These are phyloP conservation scores for Melopsittacus undulatus DNA, from an alignment of 2,797 vertebrate genomes.

Conservation along the genomic window DNA sequence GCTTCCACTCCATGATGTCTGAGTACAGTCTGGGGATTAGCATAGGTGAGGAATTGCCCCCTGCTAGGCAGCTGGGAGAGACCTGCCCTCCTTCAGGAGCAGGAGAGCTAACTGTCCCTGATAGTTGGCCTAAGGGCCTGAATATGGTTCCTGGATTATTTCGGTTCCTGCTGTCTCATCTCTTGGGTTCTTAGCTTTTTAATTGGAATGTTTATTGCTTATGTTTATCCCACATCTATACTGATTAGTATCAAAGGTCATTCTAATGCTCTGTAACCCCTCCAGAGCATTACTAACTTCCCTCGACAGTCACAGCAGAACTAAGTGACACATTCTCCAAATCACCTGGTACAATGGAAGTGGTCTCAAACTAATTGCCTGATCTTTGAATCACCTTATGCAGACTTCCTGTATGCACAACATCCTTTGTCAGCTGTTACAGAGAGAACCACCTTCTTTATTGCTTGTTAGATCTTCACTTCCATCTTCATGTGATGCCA, in stretches of 20 bases:
- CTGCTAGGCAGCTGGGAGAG: fast-evolving
- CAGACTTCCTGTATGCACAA: background rate
- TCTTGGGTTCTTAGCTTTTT: background rate
- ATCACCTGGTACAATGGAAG: background rate
- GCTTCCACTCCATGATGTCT: background rate
- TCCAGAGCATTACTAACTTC: background rate
- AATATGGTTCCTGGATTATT: background rate
- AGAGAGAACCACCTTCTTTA: background rate
- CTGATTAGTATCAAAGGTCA: background rate
- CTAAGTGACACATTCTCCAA: background rate
- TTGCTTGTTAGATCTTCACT: background rate
- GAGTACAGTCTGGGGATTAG: background rate
- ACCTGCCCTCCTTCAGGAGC: background rate
- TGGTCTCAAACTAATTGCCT: background rate
- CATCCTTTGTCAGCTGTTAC: background rate
- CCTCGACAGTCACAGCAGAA: background rate
- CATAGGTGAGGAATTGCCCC: background rate
- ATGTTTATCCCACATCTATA: background rate
- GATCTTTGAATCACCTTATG: background rate
- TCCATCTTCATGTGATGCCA: background rate
- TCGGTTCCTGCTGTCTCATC: background rate
- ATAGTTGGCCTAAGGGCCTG: background rate
- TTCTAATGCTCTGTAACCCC: background rate
- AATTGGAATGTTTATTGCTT: background rate
- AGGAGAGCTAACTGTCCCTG: background rate